Conservation (phyloP, 2,113 vertebrate genomes). For the Eulemur macaco region DNA sequence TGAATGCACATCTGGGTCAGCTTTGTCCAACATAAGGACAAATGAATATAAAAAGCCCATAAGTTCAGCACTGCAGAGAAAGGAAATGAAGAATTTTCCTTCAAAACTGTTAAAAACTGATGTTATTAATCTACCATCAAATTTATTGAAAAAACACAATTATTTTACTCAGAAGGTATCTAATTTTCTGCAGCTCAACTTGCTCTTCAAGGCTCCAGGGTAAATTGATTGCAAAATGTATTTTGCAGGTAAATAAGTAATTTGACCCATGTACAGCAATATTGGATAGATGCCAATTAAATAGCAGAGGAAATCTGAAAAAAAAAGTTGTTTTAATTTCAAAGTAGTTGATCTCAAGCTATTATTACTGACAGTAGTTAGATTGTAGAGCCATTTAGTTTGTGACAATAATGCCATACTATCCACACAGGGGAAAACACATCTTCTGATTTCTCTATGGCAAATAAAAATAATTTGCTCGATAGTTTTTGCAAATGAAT, state of each 20-base stretch:
- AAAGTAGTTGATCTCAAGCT: neutral
- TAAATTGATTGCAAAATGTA: slow-evolving; percentile 9
- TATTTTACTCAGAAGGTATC: neutral
- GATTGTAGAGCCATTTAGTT: neutral
- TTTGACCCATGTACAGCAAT: neutral
- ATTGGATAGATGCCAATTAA: neutral
- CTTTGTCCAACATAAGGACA: neutral
- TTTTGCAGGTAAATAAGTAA: slow-evolving; percentile 40
- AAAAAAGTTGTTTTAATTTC: slow-evolving; percentile 23
- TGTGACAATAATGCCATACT: neutral
- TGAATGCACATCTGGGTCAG: neutral
- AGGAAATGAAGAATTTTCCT: neutral
- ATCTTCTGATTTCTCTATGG: neutral
- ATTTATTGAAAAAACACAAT: neutral
- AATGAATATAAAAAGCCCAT: neutral
- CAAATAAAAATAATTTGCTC: neutral
- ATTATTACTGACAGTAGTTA: neutral
- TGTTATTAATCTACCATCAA: neutral
- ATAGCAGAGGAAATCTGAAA: neutral
- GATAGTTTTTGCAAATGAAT: neutral
- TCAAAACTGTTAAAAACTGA: neutral
- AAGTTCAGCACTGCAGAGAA: neutral
- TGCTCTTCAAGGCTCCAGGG: neutral
- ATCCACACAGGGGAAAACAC: neutral
- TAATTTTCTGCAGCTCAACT: neutral